Conservation (phyloP, 2,888 invertebrate species). For the Acanthosepion esculentum region DNA sequence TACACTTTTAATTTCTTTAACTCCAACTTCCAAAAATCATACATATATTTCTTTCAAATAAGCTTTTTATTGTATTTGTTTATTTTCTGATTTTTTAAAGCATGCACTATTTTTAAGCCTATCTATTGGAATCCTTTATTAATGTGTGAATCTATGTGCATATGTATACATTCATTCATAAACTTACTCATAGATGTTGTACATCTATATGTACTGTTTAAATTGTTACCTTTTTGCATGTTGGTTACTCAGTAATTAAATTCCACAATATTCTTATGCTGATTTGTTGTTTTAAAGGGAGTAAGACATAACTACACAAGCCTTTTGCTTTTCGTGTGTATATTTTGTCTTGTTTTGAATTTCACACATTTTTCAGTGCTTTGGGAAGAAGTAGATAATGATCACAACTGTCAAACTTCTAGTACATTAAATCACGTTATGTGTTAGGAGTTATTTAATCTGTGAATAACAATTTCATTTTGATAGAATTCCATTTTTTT, state of each 20-base stretch:
- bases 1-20: neutral
- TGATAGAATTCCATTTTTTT: too few relatives aligned
- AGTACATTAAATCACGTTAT: neutral
- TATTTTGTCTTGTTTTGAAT: neutral
- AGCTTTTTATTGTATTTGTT: neutral
- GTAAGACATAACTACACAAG: neutral
- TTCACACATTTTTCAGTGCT: neutral
- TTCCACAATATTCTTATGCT: neutral
- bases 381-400: neutral
- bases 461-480: neutral
- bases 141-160: too few relatives aligned
- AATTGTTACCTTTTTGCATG: neutral
- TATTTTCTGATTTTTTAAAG: neutral
- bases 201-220: neutral
- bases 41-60: neutral
- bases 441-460: neutral
- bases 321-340: neutral
- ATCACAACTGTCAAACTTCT: neutral
- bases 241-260: neutral
- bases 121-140: neutral
- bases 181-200: neutral
- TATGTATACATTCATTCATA: neutral
- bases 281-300: neutral
- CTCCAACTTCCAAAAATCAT: constrained; percentile 22
- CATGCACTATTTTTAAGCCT: neutral